Evolutionary conservation across 2,113 vertebrate genomes (phyloP).

Genomic region (Mus spicilegus): DNA sequence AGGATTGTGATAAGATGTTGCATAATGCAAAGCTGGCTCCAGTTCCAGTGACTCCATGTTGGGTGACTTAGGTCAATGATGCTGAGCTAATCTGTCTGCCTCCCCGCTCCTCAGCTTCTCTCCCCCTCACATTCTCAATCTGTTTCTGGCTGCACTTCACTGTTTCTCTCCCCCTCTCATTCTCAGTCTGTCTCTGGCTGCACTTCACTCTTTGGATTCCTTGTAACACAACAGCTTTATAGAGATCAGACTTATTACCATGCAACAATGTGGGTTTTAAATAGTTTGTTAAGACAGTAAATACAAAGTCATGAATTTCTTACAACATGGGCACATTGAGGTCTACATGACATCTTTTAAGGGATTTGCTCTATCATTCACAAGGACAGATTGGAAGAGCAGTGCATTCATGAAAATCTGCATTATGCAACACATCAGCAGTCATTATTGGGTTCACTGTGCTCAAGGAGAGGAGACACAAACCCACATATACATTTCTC

Average conservation of each 20-base stretch:
- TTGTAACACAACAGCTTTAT: background rate
- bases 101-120: background rate
- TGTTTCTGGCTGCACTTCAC: rapidly evolving
- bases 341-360: background rate
- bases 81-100: too few species aligned
- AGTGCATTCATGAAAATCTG: background rate
- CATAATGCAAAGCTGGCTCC: background rate
- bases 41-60: background rate
- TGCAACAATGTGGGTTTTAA: background rate
- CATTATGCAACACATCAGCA: background rate
- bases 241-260: background rate
- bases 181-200: background rate
- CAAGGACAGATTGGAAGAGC: background rate
- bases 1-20: background rate
- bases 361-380: background rate
- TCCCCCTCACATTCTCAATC: background rate
- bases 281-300: background rate
- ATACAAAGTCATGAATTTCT: background rate
- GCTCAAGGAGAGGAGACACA: background rate
- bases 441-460: background rate
- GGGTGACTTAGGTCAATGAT: background rate
- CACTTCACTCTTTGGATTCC: background rate
- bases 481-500: background rate
- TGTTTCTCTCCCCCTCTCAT: background rate
- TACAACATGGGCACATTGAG: background rate